Conservation (phyloP, 2,113 vertebrate genomes). For the Etia nguti region DNA sequence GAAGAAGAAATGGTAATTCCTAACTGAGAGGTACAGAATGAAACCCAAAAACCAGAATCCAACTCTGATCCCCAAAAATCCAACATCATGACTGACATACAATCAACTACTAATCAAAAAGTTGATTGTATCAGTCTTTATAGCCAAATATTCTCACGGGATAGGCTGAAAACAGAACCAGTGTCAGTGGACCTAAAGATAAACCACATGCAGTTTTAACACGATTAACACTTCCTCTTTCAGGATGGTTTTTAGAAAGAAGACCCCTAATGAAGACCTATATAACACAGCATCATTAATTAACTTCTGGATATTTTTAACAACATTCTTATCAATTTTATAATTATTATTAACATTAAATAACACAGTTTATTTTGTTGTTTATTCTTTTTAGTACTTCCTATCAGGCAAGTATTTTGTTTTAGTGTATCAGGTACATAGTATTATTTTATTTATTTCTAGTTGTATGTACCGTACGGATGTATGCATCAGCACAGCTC, state of each 20-base stretch:
- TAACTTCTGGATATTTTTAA: background rate
- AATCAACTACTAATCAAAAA: rapidly evolving
- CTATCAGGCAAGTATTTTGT: rapidly evolving
- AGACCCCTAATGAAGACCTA: rapidly evolving
- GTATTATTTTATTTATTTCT: background rate
- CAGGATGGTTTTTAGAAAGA: background rate
- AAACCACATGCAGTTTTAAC: background rate
- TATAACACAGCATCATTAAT: background rate
- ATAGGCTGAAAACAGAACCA: background rate
- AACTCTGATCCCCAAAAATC: too few relatives aligned
- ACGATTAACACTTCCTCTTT: background rate
- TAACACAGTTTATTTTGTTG: too few relatives aligned
- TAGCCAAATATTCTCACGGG: background rate
- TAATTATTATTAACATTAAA: background rate
- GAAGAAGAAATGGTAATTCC: rapidly evolving
- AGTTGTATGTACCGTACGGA: background rate
- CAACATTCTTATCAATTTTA: background rate
- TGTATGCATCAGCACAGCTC: background rate
- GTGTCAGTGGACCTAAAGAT: background rate
- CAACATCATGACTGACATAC: background rate
- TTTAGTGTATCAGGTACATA: background rate
- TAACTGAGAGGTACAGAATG: background rate
- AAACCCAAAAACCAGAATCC: background rate
- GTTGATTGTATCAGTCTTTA: background rate
- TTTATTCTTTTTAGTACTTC: background rate